phyloP scores from a whole-genome alignment of 2,888 invertebrate genomes.

The Synergus japonicus region DNA sequence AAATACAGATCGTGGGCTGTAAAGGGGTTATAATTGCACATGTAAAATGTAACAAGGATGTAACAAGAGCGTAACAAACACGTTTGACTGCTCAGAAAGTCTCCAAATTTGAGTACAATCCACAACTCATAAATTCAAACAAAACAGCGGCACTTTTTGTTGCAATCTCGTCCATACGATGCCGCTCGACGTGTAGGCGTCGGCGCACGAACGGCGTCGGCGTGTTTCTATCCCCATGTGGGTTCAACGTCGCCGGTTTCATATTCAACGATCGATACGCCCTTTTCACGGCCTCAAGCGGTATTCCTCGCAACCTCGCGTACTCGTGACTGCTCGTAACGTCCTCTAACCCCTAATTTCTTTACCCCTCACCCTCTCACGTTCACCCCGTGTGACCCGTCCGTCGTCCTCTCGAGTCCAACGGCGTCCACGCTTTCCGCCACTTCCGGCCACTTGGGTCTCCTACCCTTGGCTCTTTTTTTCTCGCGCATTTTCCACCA shows the following conservation, averaged over 20 bases:
- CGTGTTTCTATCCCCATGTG: slow-evolving; percentile 16
- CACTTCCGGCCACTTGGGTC: slow-evolving; percentile 35
- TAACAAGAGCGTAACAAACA: background rate
- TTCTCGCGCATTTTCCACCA: background rate
- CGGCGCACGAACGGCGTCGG: slow-evolving; percentile 1
- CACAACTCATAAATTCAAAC: background rate
- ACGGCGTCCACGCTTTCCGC: slow-evolving; percentile 50
- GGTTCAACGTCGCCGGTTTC: slow-evolving; percentile 28
- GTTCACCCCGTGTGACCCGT: slow-evolving; percentile 19
- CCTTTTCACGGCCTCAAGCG: slow-evolving; percentile 32
- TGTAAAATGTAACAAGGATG: background rate
- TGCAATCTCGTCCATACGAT: background rate
- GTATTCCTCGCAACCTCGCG: slow-evolving; percentile 21
- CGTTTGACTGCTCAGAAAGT: background rate
- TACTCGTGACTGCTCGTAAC: slow-evolving; percentile 7
- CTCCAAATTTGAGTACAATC: background rate
- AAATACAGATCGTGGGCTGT: too few relatives aligned
- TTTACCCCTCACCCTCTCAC: slow-evolving; percentile 6
- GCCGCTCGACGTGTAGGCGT: background rate
- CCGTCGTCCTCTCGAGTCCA: slow-evolving; percentile 39
- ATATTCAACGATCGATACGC: slow-evolving; percentile 45
- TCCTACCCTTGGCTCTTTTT: background rate
- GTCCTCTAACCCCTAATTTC: slow-evolving; percentile 14
- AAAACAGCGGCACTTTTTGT: background rate
- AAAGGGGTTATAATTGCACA: too few relatives aligned